Evolutionary conservation across 2,113 vertebrate species (phyloP).

Genomic region (Nesoenas mayeri): DNA sequence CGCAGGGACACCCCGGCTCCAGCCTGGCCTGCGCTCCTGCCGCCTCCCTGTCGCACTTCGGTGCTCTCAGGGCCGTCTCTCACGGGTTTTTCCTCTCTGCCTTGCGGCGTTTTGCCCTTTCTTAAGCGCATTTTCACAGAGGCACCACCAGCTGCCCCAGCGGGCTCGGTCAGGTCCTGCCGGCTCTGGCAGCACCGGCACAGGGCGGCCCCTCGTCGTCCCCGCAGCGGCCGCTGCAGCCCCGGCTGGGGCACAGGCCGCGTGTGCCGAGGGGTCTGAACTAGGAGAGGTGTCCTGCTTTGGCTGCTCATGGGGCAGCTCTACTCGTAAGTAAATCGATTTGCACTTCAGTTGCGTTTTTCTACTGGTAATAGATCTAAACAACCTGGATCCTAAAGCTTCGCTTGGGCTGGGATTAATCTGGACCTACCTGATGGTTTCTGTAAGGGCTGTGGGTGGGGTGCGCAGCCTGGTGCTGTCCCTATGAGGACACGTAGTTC

Average conservation of each 20-base stretch:
- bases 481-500: background rate
- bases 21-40: background rate
- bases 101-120: background rate
- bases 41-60: background rate
- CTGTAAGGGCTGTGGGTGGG: background rate
- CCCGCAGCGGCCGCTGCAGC: background rate
- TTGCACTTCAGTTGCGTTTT: background rate
- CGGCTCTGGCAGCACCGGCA: accelerated
- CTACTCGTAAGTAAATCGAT: background rate
- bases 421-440: background rate
- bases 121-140: background rate
- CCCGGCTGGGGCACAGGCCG: background rate
- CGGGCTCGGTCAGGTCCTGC: background rate
- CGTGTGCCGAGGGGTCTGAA: too few relatives aligned
- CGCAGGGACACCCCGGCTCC: background rate
- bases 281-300: too few relatives aligned
- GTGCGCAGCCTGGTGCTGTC: background rate
- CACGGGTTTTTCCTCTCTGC: background rate
- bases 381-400: background rate
- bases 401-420: background rate
- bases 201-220: background rate
- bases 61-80: background rate
- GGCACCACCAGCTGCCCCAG: accelerated
- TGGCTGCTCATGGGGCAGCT: background rate
- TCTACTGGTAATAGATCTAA: background rate